Conservation (phyloP, 2,888 invertebrate genomes). For the Nomada lathburiana region DNA sequence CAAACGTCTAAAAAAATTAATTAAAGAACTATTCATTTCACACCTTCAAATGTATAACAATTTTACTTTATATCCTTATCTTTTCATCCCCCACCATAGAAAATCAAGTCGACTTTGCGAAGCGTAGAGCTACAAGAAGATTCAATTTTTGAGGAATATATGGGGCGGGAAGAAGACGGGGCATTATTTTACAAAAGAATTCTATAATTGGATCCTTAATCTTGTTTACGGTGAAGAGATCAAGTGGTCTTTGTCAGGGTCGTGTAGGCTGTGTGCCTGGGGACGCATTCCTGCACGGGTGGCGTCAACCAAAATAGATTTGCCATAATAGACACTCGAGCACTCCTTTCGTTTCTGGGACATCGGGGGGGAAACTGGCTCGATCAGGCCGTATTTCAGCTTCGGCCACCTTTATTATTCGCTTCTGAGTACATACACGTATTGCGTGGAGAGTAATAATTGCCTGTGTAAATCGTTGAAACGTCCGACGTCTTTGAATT, state of each 20-base stretch:
- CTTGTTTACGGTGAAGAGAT: constrained; percentile 71
- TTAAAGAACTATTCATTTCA: no score
- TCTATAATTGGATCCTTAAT: constrained; percentile 73
- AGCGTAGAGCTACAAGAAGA: not conserved
- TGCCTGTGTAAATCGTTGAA: constrained; percentile 5
- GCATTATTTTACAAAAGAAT: constrained; percentile 64
- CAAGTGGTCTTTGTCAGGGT: constrained; percentile 73
- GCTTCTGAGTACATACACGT: not conserved
- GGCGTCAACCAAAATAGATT: constrained; percentile 66
- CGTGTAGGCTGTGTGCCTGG: constrained; percentile 56
- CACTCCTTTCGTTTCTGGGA: constrained; percentile 70
- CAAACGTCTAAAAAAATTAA: no score
- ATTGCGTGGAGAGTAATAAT: constrained; percentile 13
- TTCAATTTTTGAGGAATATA: not conserved
- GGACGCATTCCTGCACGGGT: constrained; percentile 68
- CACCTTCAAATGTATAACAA: no score
- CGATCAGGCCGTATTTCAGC: constrained; percentile 32
- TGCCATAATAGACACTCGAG: constrained; percentile 60
- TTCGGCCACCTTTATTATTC: constrained; percentile 28
- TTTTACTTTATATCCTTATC: no score
- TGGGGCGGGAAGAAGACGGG: constrained; percentile 10
- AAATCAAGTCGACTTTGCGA: not conserved
- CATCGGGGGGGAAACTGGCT: constrained; percentile 53
- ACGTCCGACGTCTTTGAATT: not conserved
- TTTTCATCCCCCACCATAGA: no score